Evolutionary conservation across 2,113 vertebrate genomes (phyloP), one percentile per base, ranked within the genome.

Genomic region (Oncorhynchus keta): DNA sequence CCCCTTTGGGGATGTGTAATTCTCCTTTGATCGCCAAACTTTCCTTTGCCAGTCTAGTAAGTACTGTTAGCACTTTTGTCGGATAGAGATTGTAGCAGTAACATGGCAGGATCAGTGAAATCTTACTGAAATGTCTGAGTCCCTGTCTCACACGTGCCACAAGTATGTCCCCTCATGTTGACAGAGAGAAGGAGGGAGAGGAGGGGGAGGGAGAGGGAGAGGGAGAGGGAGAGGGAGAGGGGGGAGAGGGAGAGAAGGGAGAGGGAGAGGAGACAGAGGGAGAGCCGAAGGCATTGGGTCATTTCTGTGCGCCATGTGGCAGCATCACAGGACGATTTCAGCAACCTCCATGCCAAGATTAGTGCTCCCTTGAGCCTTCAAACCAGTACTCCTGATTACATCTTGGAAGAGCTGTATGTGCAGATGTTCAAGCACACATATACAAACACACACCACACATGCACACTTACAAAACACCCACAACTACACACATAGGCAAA

Each of bases 311-410:
- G n/a, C 68, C 70, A 51, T 68, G 64, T 24, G 14, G 51, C 76
- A 51, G 13, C 39, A 73, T 61, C 61, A 76, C 64, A 16, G 51
- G 51, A 55, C 12, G 51, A 55, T 55, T 55, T 55, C 51, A 66
- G 74, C 68, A 12, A 70, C 70, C 24, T 73, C 57, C 45, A 57
- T 68, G 82, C 68, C 61, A 73, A 82, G 68, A 83, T 79, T 78
- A 77, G 59, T 68, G 62, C 64, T 76, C 69, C 64, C 70, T 59
- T 51, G 80, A 84, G 76, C 79, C 69, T n/a, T 76, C 71, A 45
- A 22, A 24, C n/a, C 49, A 70, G 76, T 18, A 49, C n/a, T 48
- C 24, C 24, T 45, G 68, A 85, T 79, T 79, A 72, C 77, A 81
- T 73, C 74, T 73, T 64, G 76, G 20, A 73, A 73, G 68, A 72